Base-by-base conservation (phyloP, 2,888 invertebrate genomes). In the Stegana nigrithorax region DNA sequence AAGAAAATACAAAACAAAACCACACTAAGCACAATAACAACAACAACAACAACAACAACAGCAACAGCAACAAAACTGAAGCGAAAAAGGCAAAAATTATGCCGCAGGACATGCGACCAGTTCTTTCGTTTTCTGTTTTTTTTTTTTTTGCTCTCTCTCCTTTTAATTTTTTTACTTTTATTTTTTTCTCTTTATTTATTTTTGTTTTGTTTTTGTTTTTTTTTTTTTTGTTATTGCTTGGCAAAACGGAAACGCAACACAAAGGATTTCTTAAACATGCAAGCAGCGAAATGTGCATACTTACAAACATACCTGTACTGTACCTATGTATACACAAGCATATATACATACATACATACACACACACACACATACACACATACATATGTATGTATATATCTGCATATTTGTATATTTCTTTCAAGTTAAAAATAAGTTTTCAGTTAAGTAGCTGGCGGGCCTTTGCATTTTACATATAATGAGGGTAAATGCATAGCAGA, bases 351-450 rank as follows among this genome's bases (percentile, higher is more conserved):
- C 44, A 62, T 44, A 55, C 45, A 59, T 42, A 56, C 59, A 59
- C 21, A 53, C 25, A 3, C 25, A 51, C n/a, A n/a, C n/a, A 51
- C n/a, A 23, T n/a, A n/a, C 17, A 47, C 27, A 39, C 17, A 29
- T 19, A 55, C 42, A 47, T 39, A 26, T 50, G 42, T n/a, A 39
- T 32, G 47, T 27, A 29, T 32, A 26, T 25, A n/a, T n/a, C n/a
- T n/a, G 53, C 8, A 27, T n/a, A 25, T 29, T 8, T 17, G 23
- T 56, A 56, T 27, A 39, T 19, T 59, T 71, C 65, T 70, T 64
- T 74, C 71, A 77, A 75, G 75, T 75, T 75, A 77, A 77, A 75
- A 77, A 75, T 75, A 75, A 77, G 77, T 75, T 77, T n/a, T 73
- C 75, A 73, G 74, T 78, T 73, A 79, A 79, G 70, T 79, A 65